Evolutionary conservation across 2,113 vertebrate species (phyloP).

Genomic region (Ploceus nigricollis): DNA sequence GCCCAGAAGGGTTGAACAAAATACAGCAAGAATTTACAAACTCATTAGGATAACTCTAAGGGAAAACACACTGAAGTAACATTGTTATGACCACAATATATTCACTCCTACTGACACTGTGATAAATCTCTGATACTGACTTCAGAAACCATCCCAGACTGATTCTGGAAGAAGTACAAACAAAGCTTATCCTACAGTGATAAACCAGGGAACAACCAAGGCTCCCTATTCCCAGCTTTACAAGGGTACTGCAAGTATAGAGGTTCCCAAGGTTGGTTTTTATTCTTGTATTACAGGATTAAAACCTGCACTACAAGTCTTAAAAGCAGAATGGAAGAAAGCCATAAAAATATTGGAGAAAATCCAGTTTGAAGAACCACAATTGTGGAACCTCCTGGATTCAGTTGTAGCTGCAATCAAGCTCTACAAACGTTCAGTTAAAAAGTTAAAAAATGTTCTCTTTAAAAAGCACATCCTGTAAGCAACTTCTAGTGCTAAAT

Average conservation of each 20-base stretch:
- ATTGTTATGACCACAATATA: neutral
- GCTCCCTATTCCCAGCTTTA: neutral
- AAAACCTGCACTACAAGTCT: neutral
- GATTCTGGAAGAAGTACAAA: neutral
- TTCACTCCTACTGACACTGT: neutral
- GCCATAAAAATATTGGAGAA: neutral
- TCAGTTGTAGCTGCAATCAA: neutral
- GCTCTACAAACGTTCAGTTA: neutral
- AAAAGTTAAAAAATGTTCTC: neutral
- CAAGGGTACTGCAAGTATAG: neutral
- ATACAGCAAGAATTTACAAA: neutral
- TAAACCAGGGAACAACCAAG: neutral
- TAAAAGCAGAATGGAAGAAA: neutral
- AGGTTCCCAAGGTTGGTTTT: neutral
- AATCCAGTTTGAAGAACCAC: neutral
- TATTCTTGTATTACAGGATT: neutral
- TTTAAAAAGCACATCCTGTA: neutral
- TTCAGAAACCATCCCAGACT: neutral
- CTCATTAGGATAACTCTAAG: neutral
- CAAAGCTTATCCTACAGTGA: neutral
- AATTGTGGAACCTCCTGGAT: neutral
- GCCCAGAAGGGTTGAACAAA: neutral
- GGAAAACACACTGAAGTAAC: neutral
- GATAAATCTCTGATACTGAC: neutral
- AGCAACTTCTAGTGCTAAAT: neutral